phyloP scores from a whole-genome alignment of 2,113 vertebrate genomes.

The Mobula birostris region DNA sequence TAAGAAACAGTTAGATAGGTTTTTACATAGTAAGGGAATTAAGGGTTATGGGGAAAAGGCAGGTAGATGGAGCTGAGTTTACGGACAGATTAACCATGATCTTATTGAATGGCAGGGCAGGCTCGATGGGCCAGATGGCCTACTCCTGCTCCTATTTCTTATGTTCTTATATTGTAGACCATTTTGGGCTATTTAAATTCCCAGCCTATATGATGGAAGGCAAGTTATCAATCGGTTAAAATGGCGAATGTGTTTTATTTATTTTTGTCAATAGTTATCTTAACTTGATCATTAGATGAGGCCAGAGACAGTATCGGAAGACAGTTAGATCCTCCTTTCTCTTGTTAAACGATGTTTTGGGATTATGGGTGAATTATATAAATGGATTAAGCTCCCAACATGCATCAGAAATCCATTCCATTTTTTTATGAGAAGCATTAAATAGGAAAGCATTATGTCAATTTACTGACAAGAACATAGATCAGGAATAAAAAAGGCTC shows the following conservation, averaged over 20 bases:
- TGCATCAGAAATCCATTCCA: not conserved
- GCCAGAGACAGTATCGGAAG: not conserved
- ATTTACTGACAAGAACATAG: not conserved
- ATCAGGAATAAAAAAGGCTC: not conserved
- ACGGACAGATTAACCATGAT: no score
- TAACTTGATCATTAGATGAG: not conserved
- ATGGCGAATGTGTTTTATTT: not conserved
- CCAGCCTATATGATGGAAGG: not conserved
- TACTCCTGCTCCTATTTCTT: no score
- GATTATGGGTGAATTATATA: no score
- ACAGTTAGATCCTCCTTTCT: not conserved
- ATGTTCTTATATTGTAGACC: no score
- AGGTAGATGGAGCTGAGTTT: no score
- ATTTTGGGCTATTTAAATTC: not conserved
- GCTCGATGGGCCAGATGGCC: no score
- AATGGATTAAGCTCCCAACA: not conserved
- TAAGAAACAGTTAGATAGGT: no score
- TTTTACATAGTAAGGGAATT: no score
- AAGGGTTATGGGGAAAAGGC: no score
- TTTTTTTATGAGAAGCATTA: not conserved
- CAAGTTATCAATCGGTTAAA: not conserved
- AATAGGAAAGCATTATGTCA: no score
- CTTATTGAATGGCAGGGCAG: no score
- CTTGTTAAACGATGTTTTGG: no score
- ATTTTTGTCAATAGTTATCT: not conserved